phyloP scores from a whole-genome alignment of 2,797 vertebrate species.

The Zenarchopterus dispar region DNA sequence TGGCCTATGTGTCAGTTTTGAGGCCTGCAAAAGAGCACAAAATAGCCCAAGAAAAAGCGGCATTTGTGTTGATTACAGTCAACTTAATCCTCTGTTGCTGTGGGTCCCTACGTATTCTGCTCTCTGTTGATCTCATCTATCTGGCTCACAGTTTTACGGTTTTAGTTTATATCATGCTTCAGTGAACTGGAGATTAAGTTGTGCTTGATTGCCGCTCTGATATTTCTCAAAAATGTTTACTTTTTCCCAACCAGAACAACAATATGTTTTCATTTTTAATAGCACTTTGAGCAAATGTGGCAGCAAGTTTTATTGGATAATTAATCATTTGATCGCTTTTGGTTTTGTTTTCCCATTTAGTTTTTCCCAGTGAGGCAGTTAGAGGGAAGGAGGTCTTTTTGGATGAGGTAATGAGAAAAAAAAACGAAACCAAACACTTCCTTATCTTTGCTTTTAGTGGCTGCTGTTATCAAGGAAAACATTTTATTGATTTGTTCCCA shows the following conservation, averaged over 20 bases:
- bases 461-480: constrained; percentile 37
- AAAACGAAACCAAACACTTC: constrained; percentile 17
- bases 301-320: constrained; percentile 12
- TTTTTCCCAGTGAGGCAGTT: constrained; percentile 29
- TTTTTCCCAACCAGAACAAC: constrained; percentile 20
- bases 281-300: constrained; percentile 5
- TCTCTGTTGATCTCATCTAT: constrained; percentile 50
- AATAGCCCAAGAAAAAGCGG: constrained; percentile 23
- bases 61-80: constrained; percentile 54
- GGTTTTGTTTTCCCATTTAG: constrained; percentile 40
- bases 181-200: constrained; percentile 57
- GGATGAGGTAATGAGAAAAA: constrained; percentile 17
- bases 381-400: neutral
- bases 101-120: constrained; percentile 48
- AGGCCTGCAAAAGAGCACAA: constrained; percentile 38
- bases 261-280: constrained; percentile 10
- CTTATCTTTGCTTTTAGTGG: constrained; percentile 46
- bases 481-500: constrained; percentile 28
- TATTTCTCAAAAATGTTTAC: constrained; percentile 45
- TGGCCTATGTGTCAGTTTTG: constrained; percentile 23
- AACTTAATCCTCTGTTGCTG: constrained; percentile 35
- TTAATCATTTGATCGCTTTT: constrained; percentile 5
- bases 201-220: constrained; percentile 56
- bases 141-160: constrained; percentile 54
- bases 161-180: constrained; percentile 51